Percentiles rank a stretch among this genome's conserved stretches.
Evolutionary conservation across 2,888 invertebrate species (phyloP).

Genomic region (Steinernema hermaphroditum): DNA sequence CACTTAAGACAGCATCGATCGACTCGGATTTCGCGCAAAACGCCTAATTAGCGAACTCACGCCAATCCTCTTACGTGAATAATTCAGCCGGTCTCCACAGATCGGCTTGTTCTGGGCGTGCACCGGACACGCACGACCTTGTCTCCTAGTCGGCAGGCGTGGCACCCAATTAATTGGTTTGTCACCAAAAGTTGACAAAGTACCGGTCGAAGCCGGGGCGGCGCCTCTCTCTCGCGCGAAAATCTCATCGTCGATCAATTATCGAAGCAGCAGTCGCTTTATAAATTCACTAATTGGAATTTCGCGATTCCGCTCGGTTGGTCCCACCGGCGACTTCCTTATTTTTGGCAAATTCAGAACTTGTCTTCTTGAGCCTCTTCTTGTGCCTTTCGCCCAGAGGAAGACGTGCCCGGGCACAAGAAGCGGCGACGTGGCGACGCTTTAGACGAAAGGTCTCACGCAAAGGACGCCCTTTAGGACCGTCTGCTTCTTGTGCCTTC

Average conservation of each 20-base stretch:
- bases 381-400: too few relatives aligned
- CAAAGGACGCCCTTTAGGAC: too few relatives aligned
- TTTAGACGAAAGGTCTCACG: too few relatives aligned
- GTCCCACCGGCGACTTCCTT: not conserved
- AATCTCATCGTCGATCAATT: constrained; percentile 21
- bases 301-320: not conserved
- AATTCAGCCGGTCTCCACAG: not conserved
- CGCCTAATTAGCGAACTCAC: not conserved
- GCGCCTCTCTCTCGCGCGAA: not conserved
- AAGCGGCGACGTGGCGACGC: too few relatives aligned
- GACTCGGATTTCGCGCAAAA: not conserved
- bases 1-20: not conserved
- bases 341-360: too few relatives aligned
- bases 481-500: too few relatives aligned
- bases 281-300: constrained; percentile 5
- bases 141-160: not conserved
- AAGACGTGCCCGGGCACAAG: too few relatives aligned
- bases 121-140: too few relatives aligned
- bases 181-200: not conserved
- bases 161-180: constrained; percentile 24
- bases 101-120: too few relatives aligned
- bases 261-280: not conserved
- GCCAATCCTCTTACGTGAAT: not conserved
- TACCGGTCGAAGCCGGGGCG: constrained; percentile 19
- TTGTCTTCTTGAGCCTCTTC: too few relatives aligned